phyloP scores from a whole-genome alignment of 2,888 invertebrate genomes.

The Steromphala cineraria region DNA sequence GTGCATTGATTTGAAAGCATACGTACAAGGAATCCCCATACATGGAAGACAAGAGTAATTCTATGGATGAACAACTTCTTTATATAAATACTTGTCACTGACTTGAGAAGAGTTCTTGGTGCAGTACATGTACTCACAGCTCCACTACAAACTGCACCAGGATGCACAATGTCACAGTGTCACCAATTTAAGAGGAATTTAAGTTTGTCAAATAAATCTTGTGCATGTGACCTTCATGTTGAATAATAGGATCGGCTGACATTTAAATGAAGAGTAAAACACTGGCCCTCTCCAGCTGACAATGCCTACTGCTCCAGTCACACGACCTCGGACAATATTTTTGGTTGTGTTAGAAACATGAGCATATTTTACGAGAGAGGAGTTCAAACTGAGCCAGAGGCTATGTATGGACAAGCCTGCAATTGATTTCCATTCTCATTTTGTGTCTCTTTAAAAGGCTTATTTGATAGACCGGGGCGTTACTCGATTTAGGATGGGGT shows the following conservation, averaged over 20 bases:
- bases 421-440: neutral
- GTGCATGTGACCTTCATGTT: too few relatives aligned
- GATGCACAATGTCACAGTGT: too few relatives aligned
- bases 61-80: too few relatives aligned
- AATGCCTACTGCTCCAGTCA: neutral
- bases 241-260: neutral
- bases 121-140: too few relatives aligned
- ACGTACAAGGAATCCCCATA: too few relatives aligned
- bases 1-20: too few relatives aligned
- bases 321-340: neutral
- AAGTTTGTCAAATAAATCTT: too few relatives aligned
- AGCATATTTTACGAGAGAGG: neutral
- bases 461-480: conserved; percentile 1
- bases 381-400: neutral
- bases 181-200: too few relatives aligned
- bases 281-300: neutral
- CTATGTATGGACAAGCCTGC: neutral
- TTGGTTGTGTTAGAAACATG: neutral
- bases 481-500: neutral
- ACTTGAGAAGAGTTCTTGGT: too few relatives aligned
- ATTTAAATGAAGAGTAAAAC: neutral
- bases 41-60: too few relatives aligned
- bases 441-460: neutral
- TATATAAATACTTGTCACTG: too few relatives aligned
- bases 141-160: too few relatives aligned